Evolutionary conservation across 2,797 vertebrate genomes (phyloP), one percentile per base, ranked within the genome.

Genomic region (Sebastiscus tertius): DNA sequence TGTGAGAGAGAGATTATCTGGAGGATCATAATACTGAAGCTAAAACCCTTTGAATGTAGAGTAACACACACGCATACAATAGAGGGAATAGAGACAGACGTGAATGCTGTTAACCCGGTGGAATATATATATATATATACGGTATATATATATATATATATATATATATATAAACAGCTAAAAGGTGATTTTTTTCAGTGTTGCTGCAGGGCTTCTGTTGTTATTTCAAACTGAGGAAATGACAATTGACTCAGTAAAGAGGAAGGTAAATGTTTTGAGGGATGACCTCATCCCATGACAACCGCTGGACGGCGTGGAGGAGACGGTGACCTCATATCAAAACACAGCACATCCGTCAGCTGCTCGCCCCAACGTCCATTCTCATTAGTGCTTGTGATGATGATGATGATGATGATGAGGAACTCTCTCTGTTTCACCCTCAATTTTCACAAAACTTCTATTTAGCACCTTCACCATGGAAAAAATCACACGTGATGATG

Each of bases 11-110:
- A 71, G 90, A 86, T 87, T 86, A 84, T 85, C 76, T 79, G 80
- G 31, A 65, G 61, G 71, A 87, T 69, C 54, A 36, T 80, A 58
- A 78, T 77, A 73, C 72, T 58, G 68, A 85, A 70, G 67, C 61
- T 83, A 71, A 88, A 90, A 78, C 72, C 52, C 66, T 66, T 64
- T 77, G 72, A 83, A 75, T 84, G 84, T 86, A n/a, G 52, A 54
- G 68, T 77, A 81, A 71, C 33, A 61, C 36, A 34, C 61, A 74
- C 27, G 46, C 24, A 62, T 49, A 49, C 46, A 49, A 20, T 49
- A 49, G 46, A 49, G 46, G 46, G 46, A 49, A 20, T 20, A 49
- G 46, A 49, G 31, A 24, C 4, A 31, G 10, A 39, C 1, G 22
- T 66, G 72, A 33, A 26, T 12, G 34, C 29, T 27, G 26, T 74